These are phyloP conservation scores for Cheilosia pagana DNA, from an alignment of 2,888 invertebrate genomes.

Conservation along the genomic window DNA sequence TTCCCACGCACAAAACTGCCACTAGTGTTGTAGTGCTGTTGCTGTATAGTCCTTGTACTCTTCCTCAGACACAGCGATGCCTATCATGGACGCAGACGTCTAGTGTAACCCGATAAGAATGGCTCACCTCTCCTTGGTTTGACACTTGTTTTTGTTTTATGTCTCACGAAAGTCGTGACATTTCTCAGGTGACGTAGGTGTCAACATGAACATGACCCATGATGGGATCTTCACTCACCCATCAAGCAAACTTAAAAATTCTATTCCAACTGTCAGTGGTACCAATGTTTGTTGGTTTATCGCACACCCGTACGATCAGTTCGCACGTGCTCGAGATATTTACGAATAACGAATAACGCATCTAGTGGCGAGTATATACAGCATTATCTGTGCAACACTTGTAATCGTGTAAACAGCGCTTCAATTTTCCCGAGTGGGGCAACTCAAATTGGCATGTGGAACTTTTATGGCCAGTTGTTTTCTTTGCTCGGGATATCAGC, in stretches of 20 bases:
- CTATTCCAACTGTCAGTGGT: not conserved
- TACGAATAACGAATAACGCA: not conserved
- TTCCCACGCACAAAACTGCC: slow-evolving; percentile 23
- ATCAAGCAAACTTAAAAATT: not conserved
- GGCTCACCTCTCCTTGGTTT: slow-evolving; percentile 2
- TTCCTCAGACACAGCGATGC: slow-evolving; percentile 1
- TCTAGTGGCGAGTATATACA: not conserved
- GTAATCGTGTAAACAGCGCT: slow-evolving; percentile 48
- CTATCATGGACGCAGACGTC: not conserved
- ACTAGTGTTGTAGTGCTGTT: not conserved
- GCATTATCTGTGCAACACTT: slow-evolving; percentile 36
- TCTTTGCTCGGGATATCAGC: slow-evolving; percentile 59
- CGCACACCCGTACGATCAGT: not conserved
- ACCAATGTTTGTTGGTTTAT: not conserved
- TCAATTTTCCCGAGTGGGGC: slow-evolving; percentile 55
- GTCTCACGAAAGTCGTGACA: slow-evolving; percentile 13
- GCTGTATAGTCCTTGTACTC: not conserved
- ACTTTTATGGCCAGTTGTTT: slow-evolving; percentile 63
- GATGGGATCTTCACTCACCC: not conserved
- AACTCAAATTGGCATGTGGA: slow-evolving; percentile 58
- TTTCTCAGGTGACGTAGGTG: slow-evolving; percentile 10
- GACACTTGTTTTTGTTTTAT: not conserved
- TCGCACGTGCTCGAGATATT: slow-evolving; percentile 29
- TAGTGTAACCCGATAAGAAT: not conserved
- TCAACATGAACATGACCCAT: not conserved